Percentiles rank a stretch among this genome's conserved stretches.
These are phyloP conservation scores for Tetragonula carbonaria DNA, from an alignment of 2,888 invertebrate species.

Conservation along the genomic window DNA sequence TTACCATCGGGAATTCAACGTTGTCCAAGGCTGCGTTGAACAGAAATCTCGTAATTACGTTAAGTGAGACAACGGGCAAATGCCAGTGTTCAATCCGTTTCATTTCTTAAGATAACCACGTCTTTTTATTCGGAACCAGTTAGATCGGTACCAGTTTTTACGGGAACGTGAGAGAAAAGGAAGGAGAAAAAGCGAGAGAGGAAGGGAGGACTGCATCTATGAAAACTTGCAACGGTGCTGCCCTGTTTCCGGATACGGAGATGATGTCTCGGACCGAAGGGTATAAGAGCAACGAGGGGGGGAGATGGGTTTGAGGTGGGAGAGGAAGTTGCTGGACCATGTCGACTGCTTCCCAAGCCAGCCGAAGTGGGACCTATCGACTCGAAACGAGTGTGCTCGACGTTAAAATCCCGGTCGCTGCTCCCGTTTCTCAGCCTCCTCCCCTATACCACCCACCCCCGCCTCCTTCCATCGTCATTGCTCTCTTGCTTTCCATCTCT, in stretches of 20 bases:
- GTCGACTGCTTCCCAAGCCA: slow-evolving; percentile 73
- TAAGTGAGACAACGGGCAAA: slow-evolving; percentile 15
- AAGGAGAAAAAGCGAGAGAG: background rate
- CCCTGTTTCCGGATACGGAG: slow-evolving; percentile 67
- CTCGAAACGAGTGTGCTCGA: slow-evolving; percentile 80
- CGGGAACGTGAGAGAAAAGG: background rate
- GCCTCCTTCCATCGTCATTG: slow-evolving; percentile 59
- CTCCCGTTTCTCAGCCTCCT: slow-evolving; percentile 75
- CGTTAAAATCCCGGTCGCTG: slow-evolving; percentile 78
- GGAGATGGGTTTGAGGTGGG: slow-evolving; percentile 49
- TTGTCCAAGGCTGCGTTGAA: background rate
- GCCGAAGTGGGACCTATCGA: slow-evolving; percentile 78
- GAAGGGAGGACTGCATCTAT: slow-evolving; percentile 8
- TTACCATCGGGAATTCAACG: background rate
- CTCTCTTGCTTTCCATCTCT: slow-evolving; percentile 55
- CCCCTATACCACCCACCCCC: slow-evolving; percentile 8
- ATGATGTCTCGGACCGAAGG: slow-evolving; percentile 68
- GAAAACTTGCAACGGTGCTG: slow-evolving; percentile 67
- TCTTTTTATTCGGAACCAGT: slow-evolving; percentile 5
- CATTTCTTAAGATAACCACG: background rate
- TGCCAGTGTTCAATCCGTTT: background rate
- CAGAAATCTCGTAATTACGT: background rate
- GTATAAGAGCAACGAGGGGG: slow-evolving; percentile 46
- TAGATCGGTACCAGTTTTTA: slow-evolving; percentile 38
- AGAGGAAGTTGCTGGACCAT: slow-evolving; percentile 76